These are phyloP conservation scores for Pachypanchax playfairii DNA, from an alignment of 2,113 vertebrate species.

Conservation along the genomic window DNA sequence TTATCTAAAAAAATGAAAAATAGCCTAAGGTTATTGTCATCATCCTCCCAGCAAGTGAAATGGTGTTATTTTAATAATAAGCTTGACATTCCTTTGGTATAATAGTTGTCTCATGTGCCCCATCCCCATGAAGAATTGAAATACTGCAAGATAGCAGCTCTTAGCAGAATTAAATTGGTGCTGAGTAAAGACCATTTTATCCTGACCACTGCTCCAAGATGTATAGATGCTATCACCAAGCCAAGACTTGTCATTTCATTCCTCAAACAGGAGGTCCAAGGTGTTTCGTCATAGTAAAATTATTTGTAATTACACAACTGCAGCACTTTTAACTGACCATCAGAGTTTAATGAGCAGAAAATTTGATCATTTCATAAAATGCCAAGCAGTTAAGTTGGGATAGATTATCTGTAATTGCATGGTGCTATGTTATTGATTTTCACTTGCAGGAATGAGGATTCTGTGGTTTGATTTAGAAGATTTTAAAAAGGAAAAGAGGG, in stretches of 20 bases:
- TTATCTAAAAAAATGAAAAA: neutral
- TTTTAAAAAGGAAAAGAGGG: neutral
- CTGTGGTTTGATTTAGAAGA: neutral
- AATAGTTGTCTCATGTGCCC: constrained; percentile 62
- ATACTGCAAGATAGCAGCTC: constrained; percentile 59
- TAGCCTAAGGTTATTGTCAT: constrained; percentile 24
- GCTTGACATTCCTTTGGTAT: constrained; percentile 33
- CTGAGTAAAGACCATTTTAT: constrained; percentile 61
- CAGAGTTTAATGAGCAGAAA: constrained; percentile 11
- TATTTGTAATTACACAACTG: constrained; percentile 16
- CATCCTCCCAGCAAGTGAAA: constrained; percentile 43
- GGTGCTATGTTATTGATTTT: constrained; percentile 11
- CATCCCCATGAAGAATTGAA: constrained; percentile 54
- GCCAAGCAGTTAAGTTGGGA: neutral
- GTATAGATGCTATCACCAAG: constrained; percentile 40
- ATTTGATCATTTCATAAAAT: constrained; percentile 22
- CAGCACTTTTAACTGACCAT: constrained; percentile 11
- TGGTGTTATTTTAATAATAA: constrained; percentile 55
- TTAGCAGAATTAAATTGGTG: constrained; percentile 65
- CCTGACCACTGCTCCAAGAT: constrained; percentile 46
- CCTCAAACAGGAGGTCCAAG: constrained; percentile 18
- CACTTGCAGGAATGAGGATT: constrained; percentile 8
- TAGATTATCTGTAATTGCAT: constrained; percentile 14
- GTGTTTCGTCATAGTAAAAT: constrained; percentile 33
- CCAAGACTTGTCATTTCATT: constrained; percentile 42